Evolutionary conservation across 2,888 invertebrate species (phyloP).

Genomic region (Tromatobia lineatoria): DNA sequence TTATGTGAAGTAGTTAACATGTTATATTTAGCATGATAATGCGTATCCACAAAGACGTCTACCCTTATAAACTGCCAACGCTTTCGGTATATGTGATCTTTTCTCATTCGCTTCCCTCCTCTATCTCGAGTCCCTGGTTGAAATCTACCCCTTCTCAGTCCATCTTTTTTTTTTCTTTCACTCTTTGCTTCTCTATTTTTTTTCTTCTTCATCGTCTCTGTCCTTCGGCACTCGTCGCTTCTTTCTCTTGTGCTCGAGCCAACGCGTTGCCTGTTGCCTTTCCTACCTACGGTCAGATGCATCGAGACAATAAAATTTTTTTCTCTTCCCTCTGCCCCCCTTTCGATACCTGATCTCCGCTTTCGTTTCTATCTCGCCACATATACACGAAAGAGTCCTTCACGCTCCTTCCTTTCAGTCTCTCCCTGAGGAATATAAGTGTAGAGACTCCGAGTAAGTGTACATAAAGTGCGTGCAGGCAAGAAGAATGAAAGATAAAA

Average conservation of each 20-base stretch:
- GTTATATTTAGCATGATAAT: conserved; percentile 86
- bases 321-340: conserved; percentile 50
- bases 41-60: conserved; percentile 82
- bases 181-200: conserved; percentile 48
- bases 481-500: conserved; percentile 47
- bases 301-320: conserved; percentile 82
- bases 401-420: not conserved
- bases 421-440: conserved; percentile 1
- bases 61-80: conserved; percentile 85
- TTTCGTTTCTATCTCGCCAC: conserved; percentile 67
- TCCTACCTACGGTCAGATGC: conserved; percentile 84
- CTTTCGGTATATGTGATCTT: conserved; percentile 73
- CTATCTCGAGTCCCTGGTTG: conserved; percentile 54
- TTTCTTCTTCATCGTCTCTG: conserved; percentile 40
- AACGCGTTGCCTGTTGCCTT: conserved; percentile 67
- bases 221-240: conserved; percentile 48
- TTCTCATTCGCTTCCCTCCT: conserved; percentile 59
- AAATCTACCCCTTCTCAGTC: conserved; percentile 64
- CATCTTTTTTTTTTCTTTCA: conserved; percentile 50
- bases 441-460: conserved; percentile 42
- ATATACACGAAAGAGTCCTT: not conserved
- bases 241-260: not conserved
- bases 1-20: conserved; percentile 90
- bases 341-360: conserved; percentile 68
- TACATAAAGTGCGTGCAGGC: conserved; percentile 57